Evolutionary conservation across 2,113 vertebrate genomes (phyloP).

Genomic region (Irena cyanogastra): DNA sequence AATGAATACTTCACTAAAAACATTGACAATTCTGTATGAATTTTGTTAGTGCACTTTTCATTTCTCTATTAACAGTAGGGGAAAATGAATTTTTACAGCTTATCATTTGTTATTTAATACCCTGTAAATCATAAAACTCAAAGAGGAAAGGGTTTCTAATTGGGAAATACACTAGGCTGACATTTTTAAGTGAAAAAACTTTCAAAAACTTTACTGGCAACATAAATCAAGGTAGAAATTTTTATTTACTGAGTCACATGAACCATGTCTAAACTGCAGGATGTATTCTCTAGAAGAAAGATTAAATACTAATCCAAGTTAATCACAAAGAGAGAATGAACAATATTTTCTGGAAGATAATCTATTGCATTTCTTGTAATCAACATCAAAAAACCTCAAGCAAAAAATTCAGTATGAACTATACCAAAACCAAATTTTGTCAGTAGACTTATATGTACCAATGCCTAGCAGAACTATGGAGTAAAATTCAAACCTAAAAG

Average conservation of each 20-base stretch:
- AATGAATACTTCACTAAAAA: background rate
- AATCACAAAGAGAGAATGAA: background rate
- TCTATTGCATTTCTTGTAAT: background rate
- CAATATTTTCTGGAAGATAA: background rate
- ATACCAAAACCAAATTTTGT: background rate
- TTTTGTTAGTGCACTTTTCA: background rate
- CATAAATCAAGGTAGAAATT: background rate
- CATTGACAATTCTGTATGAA: background rate
- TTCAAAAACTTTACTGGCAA: background rate
- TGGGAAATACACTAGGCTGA: background rate
- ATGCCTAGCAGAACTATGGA: background rate
- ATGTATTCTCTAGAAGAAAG: background rate
- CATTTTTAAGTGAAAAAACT: background rate
- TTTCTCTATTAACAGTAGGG: background rate
- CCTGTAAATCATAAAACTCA: background rate
- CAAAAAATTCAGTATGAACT: background rate
- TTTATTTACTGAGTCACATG: background rate
- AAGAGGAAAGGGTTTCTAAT: background rate
- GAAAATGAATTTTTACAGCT: background rate
- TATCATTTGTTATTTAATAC: background rate
- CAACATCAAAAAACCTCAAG: background rate
- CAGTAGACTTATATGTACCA: background rate
- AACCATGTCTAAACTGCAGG: background rate
- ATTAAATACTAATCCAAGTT: background rate
- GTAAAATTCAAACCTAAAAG: background rate